These are phyloP conservation scores for Leptinotarsa juncta DNA, from an alignment of 2,888 invertebrate genomes.

Conservation along the genomic window DNA sequence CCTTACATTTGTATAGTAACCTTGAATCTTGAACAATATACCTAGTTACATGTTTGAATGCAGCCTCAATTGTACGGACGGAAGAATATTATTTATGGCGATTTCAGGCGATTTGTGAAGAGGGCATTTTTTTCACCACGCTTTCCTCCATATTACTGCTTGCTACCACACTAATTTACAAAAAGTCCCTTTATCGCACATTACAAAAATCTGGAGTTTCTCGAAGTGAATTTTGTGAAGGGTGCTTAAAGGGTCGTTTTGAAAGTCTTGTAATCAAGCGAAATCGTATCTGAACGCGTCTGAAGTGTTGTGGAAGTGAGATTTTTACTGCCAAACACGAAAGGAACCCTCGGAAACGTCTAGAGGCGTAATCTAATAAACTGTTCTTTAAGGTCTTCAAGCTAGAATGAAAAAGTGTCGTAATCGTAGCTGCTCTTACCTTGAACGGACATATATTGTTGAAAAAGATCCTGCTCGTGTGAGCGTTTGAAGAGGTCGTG, in stretches of 20 bases:
- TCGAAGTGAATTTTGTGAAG: conserved; percentile 35
- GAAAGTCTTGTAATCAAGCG: conserved; percentile 50
- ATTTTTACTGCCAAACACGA: conserved; percentile 53
- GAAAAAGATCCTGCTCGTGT: conserved; percentile 2
- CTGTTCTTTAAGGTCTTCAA: conserved; percentile 19
- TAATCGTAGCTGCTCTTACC: conserved; percentile 1
- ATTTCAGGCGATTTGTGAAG: too few species aligned
- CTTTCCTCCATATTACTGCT: not conserved
- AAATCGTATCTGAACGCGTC: conserved; percentile 52
- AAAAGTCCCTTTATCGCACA: conserved; percentile 10
- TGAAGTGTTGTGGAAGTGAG: conserved; percentile 47
- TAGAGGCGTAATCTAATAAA: conserved; percentile 25
- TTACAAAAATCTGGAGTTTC: conserved; percentile 26
- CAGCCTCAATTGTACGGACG: too few species aligned
- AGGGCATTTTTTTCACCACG: not conserved
- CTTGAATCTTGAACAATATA: too few species aligned
- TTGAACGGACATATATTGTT: conserved; percentile 19
- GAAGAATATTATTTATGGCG: too few species aligned
- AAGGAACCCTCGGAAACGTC: conserved; percentile 48
- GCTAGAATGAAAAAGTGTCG: conserved; percentile 18
- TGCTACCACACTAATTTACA: conserved; percentile 5
- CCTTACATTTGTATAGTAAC: too few species aligned
- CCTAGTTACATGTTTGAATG: too few species aligned
- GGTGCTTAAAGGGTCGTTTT: conserved; percentile 41
- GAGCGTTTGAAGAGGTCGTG: conserved; percentile 10